Percentiles rank a stretch among this genome's conserved stretches.
Evolutionary conservation across 37 sponge, comb jelly and placozoan species (phyloP).

Genomic region (Agelas oroides): DNA sequence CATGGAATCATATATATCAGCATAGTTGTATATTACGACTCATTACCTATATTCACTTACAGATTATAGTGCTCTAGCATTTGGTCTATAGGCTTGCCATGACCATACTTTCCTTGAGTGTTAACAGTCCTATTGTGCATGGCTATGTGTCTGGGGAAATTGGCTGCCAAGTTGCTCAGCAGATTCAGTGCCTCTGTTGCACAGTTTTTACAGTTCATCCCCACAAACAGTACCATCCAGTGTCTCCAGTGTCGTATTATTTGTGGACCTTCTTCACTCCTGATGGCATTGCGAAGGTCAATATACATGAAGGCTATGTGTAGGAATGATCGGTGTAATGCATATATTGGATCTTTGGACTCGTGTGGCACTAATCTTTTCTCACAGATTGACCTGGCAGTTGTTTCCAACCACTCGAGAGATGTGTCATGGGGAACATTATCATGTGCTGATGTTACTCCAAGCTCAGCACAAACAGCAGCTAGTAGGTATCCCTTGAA

Average conservation of each 20-base stretch:
- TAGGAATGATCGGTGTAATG: neutral
- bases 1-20: too few species aligned
- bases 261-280: conserved; percentile 5
- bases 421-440: neutral
- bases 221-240: neutral
- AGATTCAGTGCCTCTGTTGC: conserved; percentile 4
- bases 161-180: neutral
- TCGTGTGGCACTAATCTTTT: neutral
- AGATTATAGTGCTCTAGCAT: conserved; percentile 18
- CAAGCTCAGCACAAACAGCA: neutral
- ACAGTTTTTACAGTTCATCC: neutral
- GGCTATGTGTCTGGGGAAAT: neutral
- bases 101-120: neutral
- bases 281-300: neutral
- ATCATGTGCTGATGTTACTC: neutral
- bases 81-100: conserved; percentile 23
- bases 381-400: neutral
- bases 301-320: conserved; percentile 2
- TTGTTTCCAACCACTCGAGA: neutral
- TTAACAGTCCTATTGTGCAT: conserved; percentile 17
- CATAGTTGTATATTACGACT: too few species aligned
- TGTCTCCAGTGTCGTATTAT: neutral
- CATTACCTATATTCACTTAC: too few species aligned
- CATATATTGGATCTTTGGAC: conserved; percentile 4
- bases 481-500: conserved; percentile 4